Conservation (phyloP, 2,797 vertebrate species). For the Gallinago stenura region DNA sequence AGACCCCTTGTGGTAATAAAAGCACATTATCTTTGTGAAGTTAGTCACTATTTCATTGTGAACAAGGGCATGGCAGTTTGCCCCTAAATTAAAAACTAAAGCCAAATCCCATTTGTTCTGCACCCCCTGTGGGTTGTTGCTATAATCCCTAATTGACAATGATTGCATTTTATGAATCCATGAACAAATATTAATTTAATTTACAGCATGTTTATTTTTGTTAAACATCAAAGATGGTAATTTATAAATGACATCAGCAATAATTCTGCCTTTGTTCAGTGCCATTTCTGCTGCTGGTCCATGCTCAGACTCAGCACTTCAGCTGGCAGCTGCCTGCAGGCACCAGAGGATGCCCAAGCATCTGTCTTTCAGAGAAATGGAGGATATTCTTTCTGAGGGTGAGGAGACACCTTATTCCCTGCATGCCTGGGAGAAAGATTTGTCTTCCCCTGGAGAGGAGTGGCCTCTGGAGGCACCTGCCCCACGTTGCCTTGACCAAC, state of each 20-base stretch:
- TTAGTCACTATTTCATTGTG: not conserved
- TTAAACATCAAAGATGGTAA: not conserved
- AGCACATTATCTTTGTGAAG: not conserved
- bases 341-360: not conserved
- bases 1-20: not conserved
- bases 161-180: not conserved
- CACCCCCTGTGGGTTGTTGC: not conserved
- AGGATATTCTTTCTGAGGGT: not conserved
- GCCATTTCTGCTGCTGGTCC: not conserved
- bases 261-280: not conserved
- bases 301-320: not conserved
- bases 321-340: not conserved
- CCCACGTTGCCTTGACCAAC: not conserved
- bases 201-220: not conserved
- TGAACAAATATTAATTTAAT: slow-evolving; percentile 15
- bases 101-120: not conserved
- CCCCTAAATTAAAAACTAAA: not conserved
- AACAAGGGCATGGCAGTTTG: not conserved
- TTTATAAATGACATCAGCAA: not conserved
- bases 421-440: not conserved
- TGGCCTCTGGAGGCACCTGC: not conserved
- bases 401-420: not conserved
- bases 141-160: not conserved
- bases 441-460: not conserved
- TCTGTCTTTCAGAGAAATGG: not conserved